Conservation (phyloP, 2,113 vertebrate genomes). For the human region DNA sequence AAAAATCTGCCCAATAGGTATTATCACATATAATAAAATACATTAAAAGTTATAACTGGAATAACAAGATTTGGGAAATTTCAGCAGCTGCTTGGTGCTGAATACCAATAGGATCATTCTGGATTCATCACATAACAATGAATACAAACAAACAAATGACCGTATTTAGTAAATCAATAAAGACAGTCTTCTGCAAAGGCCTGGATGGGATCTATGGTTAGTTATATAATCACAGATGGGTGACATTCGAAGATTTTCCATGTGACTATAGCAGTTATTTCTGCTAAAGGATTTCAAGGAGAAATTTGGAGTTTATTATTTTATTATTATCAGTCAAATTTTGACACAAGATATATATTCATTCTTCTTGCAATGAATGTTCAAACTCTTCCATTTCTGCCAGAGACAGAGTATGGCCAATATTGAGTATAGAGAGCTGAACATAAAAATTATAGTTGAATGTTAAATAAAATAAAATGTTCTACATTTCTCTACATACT, state of each 20-base stretch:
- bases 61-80: slow-evolving; percentile 12
- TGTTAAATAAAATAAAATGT: background rate
- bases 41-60: slow-evolving; percentile 21
- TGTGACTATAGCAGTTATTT: slow-evolving; percentile 75
- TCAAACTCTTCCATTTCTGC: background rate
- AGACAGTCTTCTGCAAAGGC: slow-evolving; percentile 57
- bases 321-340: slow-evolving; percentile 57
- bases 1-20: background rate
- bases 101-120: background rate
- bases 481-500: background rate
- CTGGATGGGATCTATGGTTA: slow-evolving; percentile 64
- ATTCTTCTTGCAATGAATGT: background rate
- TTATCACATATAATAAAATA: background rate
- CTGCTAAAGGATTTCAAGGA: slow-evolving; percentile 72
- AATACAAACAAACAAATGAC: slow-evolving; percentile 23
- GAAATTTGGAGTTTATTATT: slow-evolving; percentile 75
- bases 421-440: background rate
- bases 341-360: slow-evolving; percentile 30
- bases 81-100: background rate
- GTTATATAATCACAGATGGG: slow-evolving; percentile 68
- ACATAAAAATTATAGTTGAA: background rate
- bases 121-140: slow-evolving; percentile 38
- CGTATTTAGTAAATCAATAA: slow-evolving; percentile 55
- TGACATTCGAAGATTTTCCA: slow-evolving; percentile 57
- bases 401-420: background rate